Evolutionary conservation across 2,888 invertebrate species (phyloP).

Genomic region (Entomobrya multifasciata): DNA sequence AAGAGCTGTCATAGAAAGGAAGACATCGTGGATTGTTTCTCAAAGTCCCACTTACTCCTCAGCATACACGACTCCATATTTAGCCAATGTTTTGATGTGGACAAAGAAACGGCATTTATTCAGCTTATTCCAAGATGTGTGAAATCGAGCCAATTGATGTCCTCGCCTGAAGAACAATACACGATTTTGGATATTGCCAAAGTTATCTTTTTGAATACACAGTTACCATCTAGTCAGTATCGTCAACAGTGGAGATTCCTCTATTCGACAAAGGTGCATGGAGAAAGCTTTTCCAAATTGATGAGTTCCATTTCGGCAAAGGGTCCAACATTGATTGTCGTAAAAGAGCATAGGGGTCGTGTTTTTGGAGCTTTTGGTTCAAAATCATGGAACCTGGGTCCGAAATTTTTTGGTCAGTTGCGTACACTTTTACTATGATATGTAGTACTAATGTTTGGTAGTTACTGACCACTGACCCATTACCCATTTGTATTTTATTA

Average conservation of each 20-base stretch:
- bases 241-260: slow-evolving; percentile 88
- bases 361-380: slow-evolving; percentile 96
- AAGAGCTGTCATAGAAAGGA: slow-evolving; percentile 72
- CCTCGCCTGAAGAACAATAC: slow-evolving; percentile 44
- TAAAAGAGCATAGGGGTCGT: slow-evolving; percentile 89
- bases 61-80: slow-evolving; percentile 77
- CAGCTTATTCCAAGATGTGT: slow-evolving; percentile 70
- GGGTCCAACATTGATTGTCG: slow-evolving; percentile 90
- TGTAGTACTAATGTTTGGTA: no score
- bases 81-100: slow-evolving; percentile 76
- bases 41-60: slow-evolving; percentile 73
- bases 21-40: slow-evolving; percentile 74
- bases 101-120: slow-evolving; percentile 72
- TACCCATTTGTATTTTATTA: no score
- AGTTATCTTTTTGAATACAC: slow-evolving; percentile 90
- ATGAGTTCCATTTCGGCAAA: slow-evolving; percentile 89
- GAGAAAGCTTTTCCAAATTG: slow-evolving; percentile 94
- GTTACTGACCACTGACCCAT: no score
- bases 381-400: slow-evolving; percentile 88
- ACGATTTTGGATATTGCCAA: slow-evolving; percentile 86
- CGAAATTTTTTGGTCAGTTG: slow-evolving; percentile 86
- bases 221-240: slow-evolving; percentile 86
- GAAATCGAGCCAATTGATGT: slow-evolving; percentile 18
- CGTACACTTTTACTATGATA: no score
- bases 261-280: slow-evolving; percentile 92